These are phyloP conservation scores for Semotilus atromaculatus DNA, from an alignment of 2,797 vertebrate species.

Conservation along the genomic window DNA sequence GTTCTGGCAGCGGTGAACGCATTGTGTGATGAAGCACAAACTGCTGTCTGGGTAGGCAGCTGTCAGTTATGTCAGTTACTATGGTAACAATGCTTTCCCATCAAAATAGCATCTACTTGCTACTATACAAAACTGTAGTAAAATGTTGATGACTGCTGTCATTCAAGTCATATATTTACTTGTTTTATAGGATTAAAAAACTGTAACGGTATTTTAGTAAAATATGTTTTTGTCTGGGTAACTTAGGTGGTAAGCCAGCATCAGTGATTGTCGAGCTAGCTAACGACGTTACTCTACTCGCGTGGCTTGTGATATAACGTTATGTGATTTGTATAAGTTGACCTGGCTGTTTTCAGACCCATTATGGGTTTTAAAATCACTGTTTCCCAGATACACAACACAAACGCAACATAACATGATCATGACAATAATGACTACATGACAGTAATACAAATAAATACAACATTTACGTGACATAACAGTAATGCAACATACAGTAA, in stretches of 20 bases:
- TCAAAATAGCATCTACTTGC: no score
- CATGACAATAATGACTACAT: not conserved
- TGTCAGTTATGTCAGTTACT: constrained; percentile 8
- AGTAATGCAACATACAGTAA: not conserved
- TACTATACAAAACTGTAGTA: not conserved
- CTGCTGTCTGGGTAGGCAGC: not conserved
- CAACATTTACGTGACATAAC: not conserved
- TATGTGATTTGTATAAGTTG: not conserved
- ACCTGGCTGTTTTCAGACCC: not conserved
- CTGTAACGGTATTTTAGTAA: not conserved
- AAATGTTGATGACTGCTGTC: not conserved
- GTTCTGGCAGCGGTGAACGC: not conserved
- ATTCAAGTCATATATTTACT: not conserved
- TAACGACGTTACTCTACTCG: not conserved
- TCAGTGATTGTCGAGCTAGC: no score
- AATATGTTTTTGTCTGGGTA: not conserved
- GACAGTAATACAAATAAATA: not conserved
- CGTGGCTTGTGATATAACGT: not conserved
- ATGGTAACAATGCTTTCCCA: not conserved
- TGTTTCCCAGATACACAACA: not conserved
- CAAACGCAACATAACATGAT: not conserved
- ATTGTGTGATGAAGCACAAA: not conserved
- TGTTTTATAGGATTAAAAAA: not conserved
- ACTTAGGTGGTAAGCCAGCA: no score
- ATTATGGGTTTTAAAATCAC: not conserved